Percentiles rank a stretch among this genome's conserved stretches.
phyloP scores from a whole-genome alignment of 2,797 vertebrate genomes.

The Clarias fuscus region DNA sequence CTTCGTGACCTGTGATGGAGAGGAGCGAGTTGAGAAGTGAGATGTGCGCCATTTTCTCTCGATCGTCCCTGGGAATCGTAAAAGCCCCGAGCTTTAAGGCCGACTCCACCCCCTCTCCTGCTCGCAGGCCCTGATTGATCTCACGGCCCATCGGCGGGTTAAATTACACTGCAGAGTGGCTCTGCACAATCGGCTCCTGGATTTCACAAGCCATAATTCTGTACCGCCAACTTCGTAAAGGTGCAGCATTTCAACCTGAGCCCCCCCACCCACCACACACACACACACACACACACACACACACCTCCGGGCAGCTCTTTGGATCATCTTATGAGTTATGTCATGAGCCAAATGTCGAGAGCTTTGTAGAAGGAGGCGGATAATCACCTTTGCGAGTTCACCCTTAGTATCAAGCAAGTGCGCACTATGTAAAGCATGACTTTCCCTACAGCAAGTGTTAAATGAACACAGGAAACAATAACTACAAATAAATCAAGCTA shows the following conservation, averaged over 20 bases:
- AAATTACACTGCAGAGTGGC: constrained; percentile 69
- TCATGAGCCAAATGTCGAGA: constrained; percentile 10
- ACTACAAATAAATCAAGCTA: background rate
- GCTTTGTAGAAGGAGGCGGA: constrained; percentile 16
- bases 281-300: constrained; percentile 2
- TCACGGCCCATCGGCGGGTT: constrained; percentile 63
- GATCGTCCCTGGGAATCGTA: constrained; percentile 40
- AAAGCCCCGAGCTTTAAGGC: constrained; percentile 58
- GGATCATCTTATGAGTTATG: constrained; percentile 69
- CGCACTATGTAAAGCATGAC: constrained; percentile 39
- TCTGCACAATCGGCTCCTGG: constrained; percentile 56
- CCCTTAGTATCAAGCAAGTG: constrained; percentile 29
- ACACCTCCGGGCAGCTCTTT: constrained; percentile 48
- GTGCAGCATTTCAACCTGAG: constrained; percentile 71
- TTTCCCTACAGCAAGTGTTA: constrained; percentile 16
- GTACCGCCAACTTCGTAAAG: constrained; percentile 65
- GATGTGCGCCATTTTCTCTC: constrained; percentile 31
- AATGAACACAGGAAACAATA: constrained; percentile 20
- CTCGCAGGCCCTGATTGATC: constrained; percentile 66
- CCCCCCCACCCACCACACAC: background rate
- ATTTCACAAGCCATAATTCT: constrained; percentile 71
- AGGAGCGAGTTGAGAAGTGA: constrained; percentile 3
- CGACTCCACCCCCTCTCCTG: constrained; percentile 51
- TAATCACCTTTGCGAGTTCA: constrained; percentile 25
- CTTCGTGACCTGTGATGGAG: constrained; percentile 31